phyloP scores from a whole-genome alignment of 1,140 invertebrate genomes.

The Monomorium pharaonis region DNA sequence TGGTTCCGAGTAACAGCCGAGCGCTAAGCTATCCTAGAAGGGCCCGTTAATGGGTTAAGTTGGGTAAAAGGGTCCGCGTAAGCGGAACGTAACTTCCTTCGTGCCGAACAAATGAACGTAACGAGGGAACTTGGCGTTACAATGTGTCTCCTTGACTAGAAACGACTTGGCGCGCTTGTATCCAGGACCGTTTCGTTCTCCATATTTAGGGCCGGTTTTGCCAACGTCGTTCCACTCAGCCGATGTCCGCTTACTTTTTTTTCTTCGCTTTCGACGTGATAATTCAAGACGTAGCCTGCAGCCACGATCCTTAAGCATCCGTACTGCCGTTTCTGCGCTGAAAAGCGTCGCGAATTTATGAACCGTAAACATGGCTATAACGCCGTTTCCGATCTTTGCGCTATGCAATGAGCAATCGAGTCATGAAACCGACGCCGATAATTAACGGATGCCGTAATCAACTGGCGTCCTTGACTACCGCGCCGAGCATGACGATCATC shows the following conservation, averaged over 20 bases:
- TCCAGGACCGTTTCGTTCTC: background rate
- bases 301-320: background rate
- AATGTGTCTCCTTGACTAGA: constrained; percentile 27
- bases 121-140: constrained; percentile 35
- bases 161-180: background rate
- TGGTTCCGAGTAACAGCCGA: constrained; percentile 51
- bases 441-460: constrained; percentile 49
- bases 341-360: constrained; percentile 35
- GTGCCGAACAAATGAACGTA: constrained; percentile 41
- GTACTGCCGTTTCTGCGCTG: background rate
- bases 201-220: constrained; percentile 31
- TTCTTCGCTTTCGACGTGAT: background rate
- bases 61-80: constrained; percentile 1
- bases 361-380: constrained; percentile 38
- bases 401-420: constrained; percentile 31
- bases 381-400: constrained; percentile 15
- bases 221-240: background rate
- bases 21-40: constrained; percentile 36
- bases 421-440: constrained; percentile 34
- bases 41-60: constrained; percentile 23
- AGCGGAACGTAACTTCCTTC: constrained; percentile 37
- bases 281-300: constrained; percentile 4
- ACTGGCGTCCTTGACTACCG: constrained; percentile 25
- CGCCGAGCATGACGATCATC: background rate
- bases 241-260: background rate